A percentile compares a stretch with the other conserved stretches of the same genome.
Conservation (phyloP, 2,113 vertebrate genomes). For the Cercopithecus mona region DNA sequence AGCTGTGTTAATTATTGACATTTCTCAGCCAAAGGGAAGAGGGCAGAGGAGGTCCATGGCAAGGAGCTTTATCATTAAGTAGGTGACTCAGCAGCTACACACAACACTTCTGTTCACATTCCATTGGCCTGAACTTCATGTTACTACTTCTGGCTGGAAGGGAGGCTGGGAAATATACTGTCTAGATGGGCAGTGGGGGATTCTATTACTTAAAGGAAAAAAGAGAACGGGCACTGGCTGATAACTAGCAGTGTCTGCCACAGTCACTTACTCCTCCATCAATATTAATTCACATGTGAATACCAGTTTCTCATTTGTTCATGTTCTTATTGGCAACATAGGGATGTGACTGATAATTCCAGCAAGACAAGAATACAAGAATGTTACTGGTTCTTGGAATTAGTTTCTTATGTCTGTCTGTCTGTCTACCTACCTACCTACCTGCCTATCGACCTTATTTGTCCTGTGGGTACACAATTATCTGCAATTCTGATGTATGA, state of each 20-base stretch:
- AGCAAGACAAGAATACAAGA: not conserved
- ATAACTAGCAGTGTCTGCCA: not conserved
- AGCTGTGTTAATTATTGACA: not conserved
- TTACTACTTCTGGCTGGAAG: not conserved
- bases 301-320: not conserved
- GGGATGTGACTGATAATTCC: not conserved
- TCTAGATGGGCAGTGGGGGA: not conserved
- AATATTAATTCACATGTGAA: not conserved
- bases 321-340: not conserved
- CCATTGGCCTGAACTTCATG: not conserved
- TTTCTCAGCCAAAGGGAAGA: not conserved
- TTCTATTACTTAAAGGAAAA: not conserved
- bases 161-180: not conserved
- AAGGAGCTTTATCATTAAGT: not conserved
- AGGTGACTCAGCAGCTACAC: not conserved
- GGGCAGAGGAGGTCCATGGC: not conserved
- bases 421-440: not conserved
- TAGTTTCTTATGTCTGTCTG: not conserved
- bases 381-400: conserved; percentile 4
- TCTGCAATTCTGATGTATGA: conserved; percentile 25
- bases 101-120: not conserved
- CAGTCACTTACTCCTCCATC: not conserved
- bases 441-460: not conserved
- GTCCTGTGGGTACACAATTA: not conserved
- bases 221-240: not conserved